Base-by-base conservation (phyloP, 2,797 vertebrate species). In the Gymnocypris eckloni region DNA sequence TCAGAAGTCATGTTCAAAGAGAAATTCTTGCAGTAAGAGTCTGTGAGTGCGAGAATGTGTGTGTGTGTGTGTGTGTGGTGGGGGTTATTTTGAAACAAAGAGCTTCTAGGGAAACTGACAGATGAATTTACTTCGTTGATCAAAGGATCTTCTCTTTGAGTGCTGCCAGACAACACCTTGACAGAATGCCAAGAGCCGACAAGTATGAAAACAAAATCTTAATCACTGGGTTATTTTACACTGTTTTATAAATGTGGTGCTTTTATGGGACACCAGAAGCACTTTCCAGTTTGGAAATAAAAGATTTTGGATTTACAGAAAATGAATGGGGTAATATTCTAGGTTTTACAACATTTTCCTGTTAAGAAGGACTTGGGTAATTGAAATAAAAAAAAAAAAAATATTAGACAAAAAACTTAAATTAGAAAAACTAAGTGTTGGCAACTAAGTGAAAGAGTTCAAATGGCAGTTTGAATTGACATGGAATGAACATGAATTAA, bases 1-100 rank as follows among this genome's bases (percentile, higher is more conserved):
- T 84, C 10, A 33, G 37, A 56, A 54, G 64, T 69, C 15, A 28
- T 33, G 48, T 77, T 84, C 83, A 84, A 70, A 84, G 83, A 67
- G 37, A 78, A 69, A 77, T 16, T 39, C 43, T 6, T 11, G 39
- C 81, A n/a, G 59, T 20, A 80, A n/a, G 66, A 81, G 22, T 73
- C 9, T 52, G 72, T 2, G 43, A 33, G 43, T 64, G 28, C 15
- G 13, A 52, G 71, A 15, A 59, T 25, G 13, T 67, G 41, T 45
- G 61, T n/a, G 56, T n/a, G 56, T 39, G 39, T 39, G 39, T 39
- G 39, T 41, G 39, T 41, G 39, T 7, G 72, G 61, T 1, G 22
- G 4, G 69, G 37, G 45, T 33, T 43, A 43, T 70, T 76, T 76
- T 66, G 52, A 15, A 83, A 83, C 54, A 52, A 76, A 83, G 33